Base-by-base conservation (phyloP, 2,113 vertebrate genomes). In the Epinephelus moara region DNA sequence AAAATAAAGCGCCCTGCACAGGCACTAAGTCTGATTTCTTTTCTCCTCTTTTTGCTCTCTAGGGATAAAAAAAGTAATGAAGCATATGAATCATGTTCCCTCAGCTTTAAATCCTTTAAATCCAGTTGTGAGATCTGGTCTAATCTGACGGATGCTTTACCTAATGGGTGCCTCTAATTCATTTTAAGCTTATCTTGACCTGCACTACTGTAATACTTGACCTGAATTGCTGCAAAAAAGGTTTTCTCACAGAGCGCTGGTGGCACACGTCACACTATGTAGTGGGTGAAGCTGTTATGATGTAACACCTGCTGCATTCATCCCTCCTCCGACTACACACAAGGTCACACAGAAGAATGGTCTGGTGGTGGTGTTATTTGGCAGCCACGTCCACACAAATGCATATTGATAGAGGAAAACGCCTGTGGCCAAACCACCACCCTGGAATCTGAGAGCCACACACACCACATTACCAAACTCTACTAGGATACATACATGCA, bases 381-480 rank as follows among this genome's bases (percentile, higher is more conserved):
- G 52, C 79, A 78, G 53, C 68, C 14, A 40, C 2, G 13, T 75
- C 19, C 52, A 82, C 64, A 70, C 60, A 78, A 90, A 89, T 89
- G 64, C 89, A 81, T 88, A 93, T 75, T 85, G 84, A 92, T 78
- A 42, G 70, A 73, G 63, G 62, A 70, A 83, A 84, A 80, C 27
- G 76, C 90, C 78, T 53, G 57, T 55, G 76, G 83, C 64, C 0
- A 19, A 78, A 76, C 9, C 25, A 40, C 75, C 55, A 2, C 53
- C 66, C 60, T 62, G 70, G 72, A 90, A 79, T 89, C 67, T 33
- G n/a, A 70, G 27, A 59, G 75, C 59, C 11, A 2, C 57, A 63
- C 84, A 40, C 1, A 4, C 67, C 76, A 49, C 75, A 69, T 88
- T 87, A 80, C 56, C 75, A 60, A 61, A 84, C 75, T 85, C 83